Percentiles rank a stretch among this genome's conserved stretches.
phyloP scores from a whole-genome alignment of 2,888 invertebrate genomes.

The Aleiodes testaceus region DNA sequence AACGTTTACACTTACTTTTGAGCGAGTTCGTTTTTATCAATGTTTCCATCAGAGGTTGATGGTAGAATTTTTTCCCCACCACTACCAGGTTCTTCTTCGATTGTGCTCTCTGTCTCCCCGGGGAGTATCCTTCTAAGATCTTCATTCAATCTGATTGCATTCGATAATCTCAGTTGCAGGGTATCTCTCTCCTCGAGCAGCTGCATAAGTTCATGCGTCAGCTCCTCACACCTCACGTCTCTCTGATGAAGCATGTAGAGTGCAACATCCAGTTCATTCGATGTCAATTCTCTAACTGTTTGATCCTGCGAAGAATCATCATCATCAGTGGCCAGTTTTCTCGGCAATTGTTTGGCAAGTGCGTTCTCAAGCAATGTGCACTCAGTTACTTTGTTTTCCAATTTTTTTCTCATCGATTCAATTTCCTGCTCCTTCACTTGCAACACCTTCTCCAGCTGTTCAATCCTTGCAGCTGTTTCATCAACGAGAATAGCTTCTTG shows the following conservation, averaged over 20 bases:
- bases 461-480: slow-evolving; percentile 1
- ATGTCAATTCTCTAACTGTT: slow-evolving; percentile 36
- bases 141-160: slow-evolving; percentile 85
- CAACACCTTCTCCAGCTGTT: slow-evolving; percentile 49
- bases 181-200: slow-evolving; percentile 90
- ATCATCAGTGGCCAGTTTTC: slow-evolving; percentile 34
- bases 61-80: slow-evolving; percentile 53
- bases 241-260: slow-evolving; percentile 90
- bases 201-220: slow-evolving; percentile 87
- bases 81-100: slow-evolving; percentile 45
- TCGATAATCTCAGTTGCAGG: slow-evolving; percentile 86
- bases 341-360: slow-evolving; percentile 57
- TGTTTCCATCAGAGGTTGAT: slow-evolving; percentile 66
- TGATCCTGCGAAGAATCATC: slow-evolving; percentile 33
- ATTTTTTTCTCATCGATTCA: slow-evolving; percentile 80
- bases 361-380: slow-evolving; percentile 73
- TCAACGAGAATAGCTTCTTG: background rate
- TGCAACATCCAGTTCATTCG: slow-evolving; percentile 83
- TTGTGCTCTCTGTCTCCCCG: slow-evolving; percentile 20
- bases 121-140: slow-evolving; percentile 71
- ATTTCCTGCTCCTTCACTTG: slow-evolving; percentile 84
- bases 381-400: slow-evolving; percentile 77
- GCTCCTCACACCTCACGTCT: slow-evolving; percentile 89
- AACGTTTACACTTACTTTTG: slow-evolving; percentile 64
- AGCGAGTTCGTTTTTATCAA: slow-evolving; percentile 66